Conservation (phyloP, 2,888 invertebrate genomes). For the Eristalis intricaria region DNA sequence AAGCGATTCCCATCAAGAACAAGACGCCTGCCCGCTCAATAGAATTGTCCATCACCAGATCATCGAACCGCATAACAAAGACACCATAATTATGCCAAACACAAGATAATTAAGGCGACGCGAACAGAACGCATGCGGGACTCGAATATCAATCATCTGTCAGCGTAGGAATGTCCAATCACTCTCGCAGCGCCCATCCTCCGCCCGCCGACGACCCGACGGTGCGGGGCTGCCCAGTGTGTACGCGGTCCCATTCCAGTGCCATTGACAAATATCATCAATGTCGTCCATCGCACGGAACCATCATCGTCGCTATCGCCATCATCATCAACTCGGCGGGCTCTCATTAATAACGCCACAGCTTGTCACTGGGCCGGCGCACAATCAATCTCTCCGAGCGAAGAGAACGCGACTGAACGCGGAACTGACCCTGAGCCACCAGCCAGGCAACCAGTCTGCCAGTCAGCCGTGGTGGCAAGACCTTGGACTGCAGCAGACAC, state of each 20-base stretch:
- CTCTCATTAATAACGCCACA: constrained; percentile 66
- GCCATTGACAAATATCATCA: constrained; percentile 70
- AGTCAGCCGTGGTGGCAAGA: background rate
- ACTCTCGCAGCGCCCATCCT: background rate
- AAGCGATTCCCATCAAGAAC: constrained; percentile 14
- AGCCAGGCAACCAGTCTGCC: background rate
- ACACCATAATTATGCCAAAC: constrained; percentile 60
- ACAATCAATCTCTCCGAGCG: constrained; percentile 58
- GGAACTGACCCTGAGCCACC: constrained; percentile 56
- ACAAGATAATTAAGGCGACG: constrained; percentile 58
- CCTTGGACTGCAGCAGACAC: constrained; percentile 36
- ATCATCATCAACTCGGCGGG: constrained; percentile 47
- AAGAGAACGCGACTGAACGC: constrained; percentile 42
- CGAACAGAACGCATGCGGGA: constrained; percentile 29
- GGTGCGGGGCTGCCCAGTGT: constrained; percentile 9
- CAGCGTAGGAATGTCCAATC: constrained; percentile 44
- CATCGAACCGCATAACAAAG: constrained; percentile 67
- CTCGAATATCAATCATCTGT: constrained; percentile 69
- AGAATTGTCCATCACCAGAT: constrained; percentile 45
- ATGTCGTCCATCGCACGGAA: constrained; percentile 62
- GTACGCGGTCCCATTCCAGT: constrained; percentile 62
- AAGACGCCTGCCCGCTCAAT: background rate
- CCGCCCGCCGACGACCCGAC: background rate
- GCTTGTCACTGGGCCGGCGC: constrained; percentile 61
- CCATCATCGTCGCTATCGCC: constrained; percentile 40